Evolutionary conservation across 1,140 invertebrate species (phyloP).

Genomic region (Hylaeus volcanicus): DNA sequence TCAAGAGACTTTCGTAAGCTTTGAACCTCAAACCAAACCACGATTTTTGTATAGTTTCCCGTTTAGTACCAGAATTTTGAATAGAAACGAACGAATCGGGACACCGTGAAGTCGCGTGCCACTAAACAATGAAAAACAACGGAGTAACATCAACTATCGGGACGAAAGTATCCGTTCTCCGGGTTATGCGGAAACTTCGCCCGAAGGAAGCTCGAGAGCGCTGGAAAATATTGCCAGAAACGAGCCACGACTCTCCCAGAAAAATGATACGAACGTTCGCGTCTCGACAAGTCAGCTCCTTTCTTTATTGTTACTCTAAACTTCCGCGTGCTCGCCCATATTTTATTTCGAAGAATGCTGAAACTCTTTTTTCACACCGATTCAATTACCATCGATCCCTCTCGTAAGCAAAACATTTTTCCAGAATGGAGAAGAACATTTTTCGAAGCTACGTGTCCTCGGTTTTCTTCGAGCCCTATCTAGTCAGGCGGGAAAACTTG

Average conservation of each 20-base stretch:
- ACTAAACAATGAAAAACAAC: neutral
- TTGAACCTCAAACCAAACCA: too few relatives aligned
- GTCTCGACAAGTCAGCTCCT: neutral
- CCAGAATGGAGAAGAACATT: neutral
- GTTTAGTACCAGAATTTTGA: neutral
- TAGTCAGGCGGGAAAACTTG: neutral
- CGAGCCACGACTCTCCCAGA: neutral
- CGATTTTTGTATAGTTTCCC: too few relatives aligned
- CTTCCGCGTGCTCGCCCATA: neutral
- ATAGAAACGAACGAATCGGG: neutral
- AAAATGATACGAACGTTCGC: conserved; percentile 5
- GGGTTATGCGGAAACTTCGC: conserved; percentile 5
- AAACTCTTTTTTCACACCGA: neutral
- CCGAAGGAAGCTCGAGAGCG: conserved; percentile 8
- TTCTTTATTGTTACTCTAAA: neutral
- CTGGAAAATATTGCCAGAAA: conserved; percentile 11
- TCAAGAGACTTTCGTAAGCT: too few relatives aligned
- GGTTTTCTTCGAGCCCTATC: neutral
- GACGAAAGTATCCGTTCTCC: neutral
- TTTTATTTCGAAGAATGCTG: neutral
- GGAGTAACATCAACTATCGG: neutral
- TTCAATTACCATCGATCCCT: neutral
- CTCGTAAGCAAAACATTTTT: neutral
- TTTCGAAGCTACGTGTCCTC: neutral
- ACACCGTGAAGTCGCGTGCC: neutral